phyloP scores from a whole-genome alignment of 2,797 vertebrate species.

The Bradypodion ventrale region DNA sequence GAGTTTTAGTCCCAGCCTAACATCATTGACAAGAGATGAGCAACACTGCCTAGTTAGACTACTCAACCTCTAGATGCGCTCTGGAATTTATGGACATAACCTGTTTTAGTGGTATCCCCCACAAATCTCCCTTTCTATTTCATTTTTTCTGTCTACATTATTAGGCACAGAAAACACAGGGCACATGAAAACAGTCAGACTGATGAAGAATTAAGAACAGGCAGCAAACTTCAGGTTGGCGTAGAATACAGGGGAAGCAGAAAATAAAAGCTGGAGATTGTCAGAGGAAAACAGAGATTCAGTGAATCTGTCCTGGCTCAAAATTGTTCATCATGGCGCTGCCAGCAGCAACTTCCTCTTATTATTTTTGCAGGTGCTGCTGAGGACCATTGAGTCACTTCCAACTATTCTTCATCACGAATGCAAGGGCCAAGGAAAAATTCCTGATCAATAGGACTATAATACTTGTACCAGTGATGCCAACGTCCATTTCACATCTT shows the following conservation, averaged over 20 bases:
- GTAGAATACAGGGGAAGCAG: neutral
- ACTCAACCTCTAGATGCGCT: too few relatives aligned
- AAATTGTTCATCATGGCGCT: neutral
- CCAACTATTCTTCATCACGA: neutral
- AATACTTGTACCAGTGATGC: constrained; percentile 1
- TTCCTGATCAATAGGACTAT: neutral
- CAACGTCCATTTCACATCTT: constrained; percentile 1
- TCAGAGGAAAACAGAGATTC: neutral
- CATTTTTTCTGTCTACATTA: too few relatives aligned
- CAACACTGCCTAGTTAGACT: too few relatives aligned
- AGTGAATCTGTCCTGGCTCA: neutral
- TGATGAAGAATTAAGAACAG: neutral
- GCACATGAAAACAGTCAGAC: neutral
- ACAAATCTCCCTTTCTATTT: too few relatives aligned
- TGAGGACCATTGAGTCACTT: neutral
- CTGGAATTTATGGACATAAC: too few relatives aligned
- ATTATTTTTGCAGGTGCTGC: neutral
- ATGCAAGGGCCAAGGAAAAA: neutral
- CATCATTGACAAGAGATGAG: too few relatives aligned
- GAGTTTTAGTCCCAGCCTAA: too few relatives aligned
- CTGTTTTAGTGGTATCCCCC: too few relatives aligned
- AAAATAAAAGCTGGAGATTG: neutral
- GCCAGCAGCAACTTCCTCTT: neutral
- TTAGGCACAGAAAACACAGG: neutral
- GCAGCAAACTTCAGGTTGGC: neutral